Percentiles rank a stretch among this genome's conserved stretches.
Conservation (phyloP, 2,888 invertebrate species). For the Phyllotreta cruciferae region DNA sequence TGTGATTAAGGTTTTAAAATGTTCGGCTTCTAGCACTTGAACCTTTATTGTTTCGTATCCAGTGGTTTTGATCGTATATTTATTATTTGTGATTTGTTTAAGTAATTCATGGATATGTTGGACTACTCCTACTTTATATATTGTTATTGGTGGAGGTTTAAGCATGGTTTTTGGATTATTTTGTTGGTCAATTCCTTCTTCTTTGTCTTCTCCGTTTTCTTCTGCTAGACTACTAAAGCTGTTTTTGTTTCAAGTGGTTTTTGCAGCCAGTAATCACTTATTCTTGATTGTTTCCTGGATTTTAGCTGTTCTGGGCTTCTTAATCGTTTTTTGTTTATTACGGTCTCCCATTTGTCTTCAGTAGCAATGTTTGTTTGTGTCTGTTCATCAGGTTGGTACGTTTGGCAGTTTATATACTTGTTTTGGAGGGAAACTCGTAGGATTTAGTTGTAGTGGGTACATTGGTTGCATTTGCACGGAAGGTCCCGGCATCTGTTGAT, state of each 20-base stretch:
- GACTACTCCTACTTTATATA: background rate
- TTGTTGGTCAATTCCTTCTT: constrained; percentile 5
- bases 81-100: no score
- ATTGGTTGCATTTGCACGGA: no score
- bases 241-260: constrained; percentile 13
- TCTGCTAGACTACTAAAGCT: background rate
- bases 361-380: no score
- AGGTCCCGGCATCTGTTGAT: no score
- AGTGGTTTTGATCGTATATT: constrained; percentile 10
- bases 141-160: constrained; percentile 1
- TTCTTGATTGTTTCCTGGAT: constrained; percentile 17
- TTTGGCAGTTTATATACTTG: no score
- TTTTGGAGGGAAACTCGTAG: no score
- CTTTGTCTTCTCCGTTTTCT: background rate
- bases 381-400: no score
- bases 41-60: constrained; percentile 15
- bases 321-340: constrained; percentile 10
- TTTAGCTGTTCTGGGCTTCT: constrained; percentile 13
- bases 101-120: background rate
- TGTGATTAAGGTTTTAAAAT: constrained; percentile 6
- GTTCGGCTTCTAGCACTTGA: constrained; percentile 10
- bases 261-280: constrained; percentile 17
- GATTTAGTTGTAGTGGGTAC: no score
- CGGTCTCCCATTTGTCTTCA: constrained; percentile 10
- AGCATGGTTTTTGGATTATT: constrained; percentile 1